These are phyloP conservation scores for Cynopterus brachyotis DNA, from an alignment of 2,113 vertebrate genomes.

Conservation along the genomic window DNA sequence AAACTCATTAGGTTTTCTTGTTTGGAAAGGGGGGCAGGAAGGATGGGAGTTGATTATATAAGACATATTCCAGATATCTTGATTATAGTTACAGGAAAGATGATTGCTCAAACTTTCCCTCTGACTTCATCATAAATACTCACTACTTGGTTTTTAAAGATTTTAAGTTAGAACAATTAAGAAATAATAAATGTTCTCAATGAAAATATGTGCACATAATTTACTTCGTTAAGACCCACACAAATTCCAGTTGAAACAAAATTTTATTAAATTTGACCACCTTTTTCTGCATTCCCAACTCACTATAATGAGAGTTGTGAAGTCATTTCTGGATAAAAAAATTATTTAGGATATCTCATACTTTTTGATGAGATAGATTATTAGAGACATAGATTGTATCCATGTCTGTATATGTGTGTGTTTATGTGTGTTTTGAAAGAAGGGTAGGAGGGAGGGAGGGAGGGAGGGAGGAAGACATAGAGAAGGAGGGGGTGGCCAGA, in stretches of 20 bases:
- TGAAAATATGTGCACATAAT: neutral
- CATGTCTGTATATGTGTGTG: neutral
- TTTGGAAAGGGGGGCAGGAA: neutral
- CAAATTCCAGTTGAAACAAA: neutral
- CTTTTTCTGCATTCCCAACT: neutral
- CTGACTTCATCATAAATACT: conserved; percentile 19
- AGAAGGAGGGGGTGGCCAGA: too few species aligned
- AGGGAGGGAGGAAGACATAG: neutral
- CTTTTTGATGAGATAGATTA: neutral
- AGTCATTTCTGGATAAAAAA: neutral
- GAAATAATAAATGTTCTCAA: neutral
- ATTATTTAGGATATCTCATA: neutral
- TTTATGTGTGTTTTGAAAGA: neutral
- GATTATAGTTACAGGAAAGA: neutral
- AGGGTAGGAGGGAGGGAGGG: neutral
- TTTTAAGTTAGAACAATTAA: neutral
- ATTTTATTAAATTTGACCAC: neutral
- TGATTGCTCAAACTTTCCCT: neutral
- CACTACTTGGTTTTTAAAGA: neutral
- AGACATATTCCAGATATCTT: neutral
- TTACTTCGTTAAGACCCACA: neutral
- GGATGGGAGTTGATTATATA: neutral
- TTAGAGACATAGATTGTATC: neutral
- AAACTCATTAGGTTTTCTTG: neutral
- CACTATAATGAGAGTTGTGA: neutral